Conservation (phyloP, 1,140 invertebrate species). For the Aphidius gifuensis region DNA sequence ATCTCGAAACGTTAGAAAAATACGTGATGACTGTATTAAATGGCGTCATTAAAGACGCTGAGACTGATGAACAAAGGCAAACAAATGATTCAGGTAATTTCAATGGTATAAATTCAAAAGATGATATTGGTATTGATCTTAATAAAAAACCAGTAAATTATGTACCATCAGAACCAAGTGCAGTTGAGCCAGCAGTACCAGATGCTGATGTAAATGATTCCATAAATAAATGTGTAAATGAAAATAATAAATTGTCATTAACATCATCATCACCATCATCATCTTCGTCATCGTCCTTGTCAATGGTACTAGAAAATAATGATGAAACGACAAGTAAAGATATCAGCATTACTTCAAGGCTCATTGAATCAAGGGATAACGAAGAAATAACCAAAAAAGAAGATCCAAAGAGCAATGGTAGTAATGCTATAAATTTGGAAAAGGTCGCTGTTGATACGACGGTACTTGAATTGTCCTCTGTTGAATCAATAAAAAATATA, state of each 20-base stretch:
- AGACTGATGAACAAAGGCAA: conserved; percentile 21
- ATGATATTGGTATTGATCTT: conserved; percentile 8
- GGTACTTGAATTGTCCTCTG: background rate
- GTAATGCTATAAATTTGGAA: too few relatives aligned
- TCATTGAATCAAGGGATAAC: too few relatives aligned
- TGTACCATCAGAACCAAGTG: conserved; percentile 10
- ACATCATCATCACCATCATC: too few relatives aligned
- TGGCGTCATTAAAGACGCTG: conserved; percentile 48
- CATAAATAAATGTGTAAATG: too few relatives aligned
- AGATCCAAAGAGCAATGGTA: too few relatives aligned
- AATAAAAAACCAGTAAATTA: background rate
- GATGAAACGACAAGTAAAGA: too few relatives aligned
- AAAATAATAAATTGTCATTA: too few relatives aligned
- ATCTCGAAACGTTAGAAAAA: conserved; percentile 48
- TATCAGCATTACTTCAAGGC: too few relatives aligned
- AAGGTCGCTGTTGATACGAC: background rate
- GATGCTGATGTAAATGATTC: background rate
- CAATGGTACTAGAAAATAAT: too few relatives aligned
- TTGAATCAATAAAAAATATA: background rate
- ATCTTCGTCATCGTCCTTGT: too few relatives aligned
- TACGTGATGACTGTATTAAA: conserved; percentile 54
- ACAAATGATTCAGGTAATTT: conserved; percentile 9
- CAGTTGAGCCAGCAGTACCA: conserved; percentile 9
- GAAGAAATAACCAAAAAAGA: too few relatives aligned
- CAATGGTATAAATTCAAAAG: conserved; percentile 14